These are phyloP conservation scores for Chironomus riparius DNA, from an alignment of 2,888 invertebrate species.

Conservation along the genomic window DNA sequence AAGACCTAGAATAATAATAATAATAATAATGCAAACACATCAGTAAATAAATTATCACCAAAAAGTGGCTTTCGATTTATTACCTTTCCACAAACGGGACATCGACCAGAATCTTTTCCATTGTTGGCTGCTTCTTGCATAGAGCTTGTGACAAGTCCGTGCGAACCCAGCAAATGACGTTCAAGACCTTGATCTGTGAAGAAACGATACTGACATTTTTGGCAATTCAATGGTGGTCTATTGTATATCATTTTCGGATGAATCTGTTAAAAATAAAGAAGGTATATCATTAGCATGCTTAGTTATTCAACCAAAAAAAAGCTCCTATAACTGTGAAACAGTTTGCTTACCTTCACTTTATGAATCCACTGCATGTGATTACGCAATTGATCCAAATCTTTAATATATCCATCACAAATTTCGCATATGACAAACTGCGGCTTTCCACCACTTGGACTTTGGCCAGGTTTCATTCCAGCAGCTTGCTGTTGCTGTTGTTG, in stretches of 20 bases:
- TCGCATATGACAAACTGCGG: conserved; percentile 89
- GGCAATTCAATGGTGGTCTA: conserved; percentile 88
- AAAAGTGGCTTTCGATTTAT: conserved; percentile 34
- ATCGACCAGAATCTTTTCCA: conserved; percentile 87
- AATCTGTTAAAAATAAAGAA: conserved; percentile 45
- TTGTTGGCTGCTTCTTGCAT: conserved; percentile 94
- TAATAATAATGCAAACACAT: no score
- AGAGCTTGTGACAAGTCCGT: conserved; percentile 89
- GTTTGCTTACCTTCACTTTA: conserved; percentile 76
- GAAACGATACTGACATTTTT: conserved; percentile 92
- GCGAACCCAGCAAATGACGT: conserved; percentile 86
- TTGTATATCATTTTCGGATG: conserved; percentile 95
- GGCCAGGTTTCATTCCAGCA: conserved; percentile 46
- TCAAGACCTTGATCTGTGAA: conserved; percentile 96
- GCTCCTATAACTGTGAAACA: background rate
- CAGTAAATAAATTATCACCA: background rate
- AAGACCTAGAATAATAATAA: conserved; percentile 62
- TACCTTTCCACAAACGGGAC: conserved; percentile 91
- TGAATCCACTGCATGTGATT: conserved; percentile 98
- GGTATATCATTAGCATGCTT: background rate
- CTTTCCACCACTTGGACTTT: conserved; percentile 49
- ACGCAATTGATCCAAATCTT: conserved; percentile 85
- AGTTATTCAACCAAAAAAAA: background rate
- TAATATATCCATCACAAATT: conserved; percentile 94
- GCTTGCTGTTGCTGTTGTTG: conserved; percentile 59